A percentile compares a stretch with the other conserved stretches of the same genome.
phyloP scores from a whole-genome alignment of 2,888 invertebrate species.

The Odontothrips loti region DNA sequence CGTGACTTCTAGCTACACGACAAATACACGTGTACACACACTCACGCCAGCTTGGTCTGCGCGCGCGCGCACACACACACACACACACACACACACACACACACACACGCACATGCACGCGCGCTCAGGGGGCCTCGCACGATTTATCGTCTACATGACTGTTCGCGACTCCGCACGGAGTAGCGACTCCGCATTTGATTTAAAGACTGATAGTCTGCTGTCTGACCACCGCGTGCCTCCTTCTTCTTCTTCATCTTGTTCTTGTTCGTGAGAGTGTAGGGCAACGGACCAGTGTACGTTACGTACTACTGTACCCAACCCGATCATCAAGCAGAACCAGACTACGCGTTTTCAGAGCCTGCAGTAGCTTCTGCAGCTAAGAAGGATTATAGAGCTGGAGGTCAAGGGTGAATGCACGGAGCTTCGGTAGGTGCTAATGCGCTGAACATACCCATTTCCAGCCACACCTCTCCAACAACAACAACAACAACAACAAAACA shows the following conservation, averaged over 20 bases:
- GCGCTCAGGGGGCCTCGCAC: neutral
- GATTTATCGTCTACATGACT: constrained; percentile 20
- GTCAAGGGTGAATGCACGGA: too few relatives aligned
- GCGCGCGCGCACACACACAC: neutral
- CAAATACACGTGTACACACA: neutral
- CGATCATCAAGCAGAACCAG: too few relatives aligned
- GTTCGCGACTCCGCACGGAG: neutral
- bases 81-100: neutral
- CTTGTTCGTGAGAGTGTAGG: too few relatives aligned
- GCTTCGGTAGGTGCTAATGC: constrained; percentile 1
- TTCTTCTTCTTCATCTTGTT: too few relatives aligned
- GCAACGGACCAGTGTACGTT: neutral
- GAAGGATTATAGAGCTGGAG: too few relatives aligned
- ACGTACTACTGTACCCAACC: too few relatives aligned
- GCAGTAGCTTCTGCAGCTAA: too few relatives aligned
- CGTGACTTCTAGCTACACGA: too few relatives aligned
- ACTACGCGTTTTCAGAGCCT: too few relatives aligned
- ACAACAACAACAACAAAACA: neutral
- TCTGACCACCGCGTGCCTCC: neutral
- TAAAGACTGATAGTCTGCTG: constrained; percentile 14
- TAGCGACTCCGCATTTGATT: neutral
- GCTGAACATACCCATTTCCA: neutral
- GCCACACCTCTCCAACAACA: neutral
- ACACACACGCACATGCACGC: neutral
- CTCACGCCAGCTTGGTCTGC: neutral